A percentile compares a stretch with the other conserved stretches of the same genome.
These are phyloP conservation scores for Agrypnia vestita DNA, from an alignment of 1,140 invertebrate species.

Conservation along the genomic window DNA sequence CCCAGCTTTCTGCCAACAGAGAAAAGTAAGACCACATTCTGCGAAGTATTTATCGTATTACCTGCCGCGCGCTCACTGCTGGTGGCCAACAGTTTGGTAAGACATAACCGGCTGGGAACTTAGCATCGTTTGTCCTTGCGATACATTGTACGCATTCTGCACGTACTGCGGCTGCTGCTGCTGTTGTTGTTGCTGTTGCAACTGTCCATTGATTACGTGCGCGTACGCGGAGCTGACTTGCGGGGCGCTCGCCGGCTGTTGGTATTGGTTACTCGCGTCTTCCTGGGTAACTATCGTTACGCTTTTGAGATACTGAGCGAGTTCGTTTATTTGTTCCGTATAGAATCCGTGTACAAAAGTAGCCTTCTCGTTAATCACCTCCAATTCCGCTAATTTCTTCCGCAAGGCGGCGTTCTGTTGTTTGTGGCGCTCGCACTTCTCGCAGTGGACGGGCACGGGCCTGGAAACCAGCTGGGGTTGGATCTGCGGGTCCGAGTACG, in stretches of 20 bases:
- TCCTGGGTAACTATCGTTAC: not conserved
- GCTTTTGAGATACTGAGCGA: not conserved
- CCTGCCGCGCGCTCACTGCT: too few relatives aligned
- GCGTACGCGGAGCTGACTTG: not conserved
- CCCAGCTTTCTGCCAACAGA: too few relatives aligned
- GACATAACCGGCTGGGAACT: not conserved
- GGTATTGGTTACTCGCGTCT: not conserved
- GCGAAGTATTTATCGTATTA: too few relatives aligned
- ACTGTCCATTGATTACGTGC: not conserved
- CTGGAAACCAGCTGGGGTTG: not conserved
- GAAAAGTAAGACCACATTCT: too few relatives aligned
- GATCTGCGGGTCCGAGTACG: not conserved
- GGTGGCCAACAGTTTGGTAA: too few relatives aligned
- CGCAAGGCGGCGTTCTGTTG: not conserved
- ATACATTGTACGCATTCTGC: slow-evolving; percentile 1
- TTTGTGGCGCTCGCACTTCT: not conserved
- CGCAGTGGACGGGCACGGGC: not conserved
- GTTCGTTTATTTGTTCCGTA: not conserved
- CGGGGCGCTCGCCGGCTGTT: not conserved
- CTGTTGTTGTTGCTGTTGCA: not conserved
- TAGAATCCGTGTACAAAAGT: not conserved
- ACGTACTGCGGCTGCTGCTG: not conserved
- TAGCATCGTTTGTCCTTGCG: not conserved
- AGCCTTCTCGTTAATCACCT: not conserved
- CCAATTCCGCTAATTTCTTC: not conserved